Evolutionary conservation across 2,888 invertebrate genomes (phyloP), one percentile per base, ranked within the genome.

Genomic region (Hermaeophaga mercurialis): DNA sequence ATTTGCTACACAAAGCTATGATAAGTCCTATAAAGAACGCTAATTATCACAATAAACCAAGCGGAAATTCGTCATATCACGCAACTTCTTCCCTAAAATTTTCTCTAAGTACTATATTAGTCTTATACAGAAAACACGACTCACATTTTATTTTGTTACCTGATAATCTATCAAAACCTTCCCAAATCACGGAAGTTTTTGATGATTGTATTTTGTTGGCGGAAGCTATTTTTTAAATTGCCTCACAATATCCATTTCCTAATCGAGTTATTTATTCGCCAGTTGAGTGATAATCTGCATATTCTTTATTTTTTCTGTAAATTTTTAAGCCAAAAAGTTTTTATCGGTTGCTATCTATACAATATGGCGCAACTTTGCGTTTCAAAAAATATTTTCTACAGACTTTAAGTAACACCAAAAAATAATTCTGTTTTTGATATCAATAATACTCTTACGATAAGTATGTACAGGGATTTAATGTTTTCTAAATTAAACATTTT

Each of bases 41-140:
- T n/a, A n/a, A 9, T 17, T 45, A 31, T 33, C 28, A 7, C 31
- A 45, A 43, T 17, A 33, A 43, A 43, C 14, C 12, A 14, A 24
- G 14, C 43, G 43, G 43, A 43, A 43, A 43, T 43, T 22, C 33
- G 45, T 28, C 39, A 39, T 39, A 39, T 11, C 39, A 39, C 39
- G 39, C 39, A 39, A 39, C 19, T 39, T 39, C 19, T 18, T 19
- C 19, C 39, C 39, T 39, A 19, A 19, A 39, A 39, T 28, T 14
- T 45, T 45, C 26, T n/a, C 15, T 31, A 19, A 39, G 18, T 12
- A 15, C 8, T 45, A 31, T 44, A 28, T 44, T 44, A 44, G 17
- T 3, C 9, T 8, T 12, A 19, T 15, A 28, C 45, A 28, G 11
- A 17, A 6, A 45, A 45, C 28, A 11, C 26, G 33, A 33, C 31